Evolutionary conservation across 2,113 vertebrate species (phyloP).

Genomic region (Columba livia): DNA sequence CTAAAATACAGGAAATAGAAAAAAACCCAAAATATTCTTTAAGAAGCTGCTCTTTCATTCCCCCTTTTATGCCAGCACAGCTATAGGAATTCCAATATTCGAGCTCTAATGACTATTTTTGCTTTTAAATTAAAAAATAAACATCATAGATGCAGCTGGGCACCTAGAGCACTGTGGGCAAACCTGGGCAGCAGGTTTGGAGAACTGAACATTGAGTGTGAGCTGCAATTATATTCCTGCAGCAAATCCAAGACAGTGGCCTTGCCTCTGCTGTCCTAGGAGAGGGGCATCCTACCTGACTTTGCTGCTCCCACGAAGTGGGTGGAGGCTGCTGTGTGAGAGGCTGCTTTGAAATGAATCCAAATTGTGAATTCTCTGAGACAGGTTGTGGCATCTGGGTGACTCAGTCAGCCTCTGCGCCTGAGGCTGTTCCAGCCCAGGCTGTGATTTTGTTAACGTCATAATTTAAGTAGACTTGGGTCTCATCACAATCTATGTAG

Average conservation of each 20-base stretch:
- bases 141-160: neutral
- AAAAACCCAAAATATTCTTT: neutral
- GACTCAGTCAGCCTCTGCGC: constrained; percentile 25
- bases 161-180: neutral
- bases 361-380: neutral
- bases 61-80: neutral
- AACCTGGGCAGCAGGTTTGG: neutral
- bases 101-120: neutral
- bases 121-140: neutral
- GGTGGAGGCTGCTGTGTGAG: neutral
- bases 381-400: constrained; percentile 38
- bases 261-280: neutral
- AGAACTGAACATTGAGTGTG: neutral
- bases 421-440: neutral
- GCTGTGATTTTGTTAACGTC: constrained; percentile 9
- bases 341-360: constrained; percentile 4
- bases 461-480: constrained; percentile 15
- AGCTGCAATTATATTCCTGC: neutral
- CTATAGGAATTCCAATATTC: neutral
- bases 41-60: neutral
- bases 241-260: neutral
- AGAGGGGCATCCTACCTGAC: neutral
- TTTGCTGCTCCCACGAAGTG: constrained; percentile 2
- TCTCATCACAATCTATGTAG: constrained; percentile 22
- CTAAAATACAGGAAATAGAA: neutral